Percentiles rank a stretch among this genome's conserved stretches.
Conservation (phyloP, 2,113 vertebrate genomes). For the Scopus umbretta region DNA sequence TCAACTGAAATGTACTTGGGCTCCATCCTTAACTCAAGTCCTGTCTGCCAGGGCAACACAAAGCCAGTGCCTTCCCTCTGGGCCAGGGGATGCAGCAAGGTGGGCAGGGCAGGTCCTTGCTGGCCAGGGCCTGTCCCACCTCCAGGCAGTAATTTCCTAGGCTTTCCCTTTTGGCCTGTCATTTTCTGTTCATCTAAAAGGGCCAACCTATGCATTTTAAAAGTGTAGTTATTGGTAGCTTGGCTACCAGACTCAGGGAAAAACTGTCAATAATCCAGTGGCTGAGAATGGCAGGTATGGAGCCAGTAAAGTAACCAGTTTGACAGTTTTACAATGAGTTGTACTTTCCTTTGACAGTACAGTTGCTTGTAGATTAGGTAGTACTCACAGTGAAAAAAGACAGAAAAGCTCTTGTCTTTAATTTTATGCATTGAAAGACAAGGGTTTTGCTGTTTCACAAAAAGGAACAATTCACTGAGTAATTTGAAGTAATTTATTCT, state of each 20-base stretch:
- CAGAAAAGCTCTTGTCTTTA: not conserved
- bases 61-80: not conserved
- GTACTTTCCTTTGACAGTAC: not conserved
- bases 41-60: not conserved
- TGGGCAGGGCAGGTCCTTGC: not conserved
- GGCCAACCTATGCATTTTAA: not conserved
- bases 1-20: not conserved
- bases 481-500: slow-evolving; percentile 39
- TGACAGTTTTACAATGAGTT: not conserved
- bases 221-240: not conserved
- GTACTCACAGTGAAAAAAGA: not conserved
- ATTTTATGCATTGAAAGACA: not conserved
- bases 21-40: not conserved
- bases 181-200: not conserved
- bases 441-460: not conserved
- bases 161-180: rapidly evolving
- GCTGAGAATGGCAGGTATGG: not conserved
- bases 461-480: not conserved
- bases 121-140: too few species aligned
- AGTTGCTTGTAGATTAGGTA: not conserved
- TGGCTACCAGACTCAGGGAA: not conserved
- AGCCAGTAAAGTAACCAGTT: not conserved
- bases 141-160: not conserved
- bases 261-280: not conserved
- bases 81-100: rapidly evolving